Percentiles rank a stretch among this genome's conserved stretches.
phyloP scores from a whole-genome alignment of 1,140 invertebrate genomes.

The Drosophila ambigua region DNA sequence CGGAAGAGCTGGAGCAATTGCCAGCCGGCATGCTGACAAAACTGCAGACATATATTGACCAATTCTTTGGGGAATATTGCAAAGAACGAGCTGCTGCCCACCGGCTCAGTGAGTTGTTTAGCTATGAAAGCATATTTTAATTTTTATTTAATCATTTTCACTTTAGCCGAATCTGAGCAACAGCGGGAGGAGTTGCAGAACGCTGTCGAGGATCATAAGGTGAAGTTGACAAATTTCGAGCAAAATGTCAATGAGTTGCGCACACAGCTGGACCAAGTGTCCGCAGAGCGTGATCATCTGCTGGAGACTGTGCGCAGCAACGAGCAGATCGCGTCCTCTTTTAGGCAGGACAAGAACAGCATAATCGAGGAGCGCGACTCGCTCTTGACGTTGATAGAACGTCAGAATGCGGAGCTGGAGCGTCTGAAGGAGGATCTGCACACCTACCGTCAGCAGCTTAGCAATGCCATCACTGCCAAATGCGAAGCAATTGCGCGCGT shows the following conservation, averaged over 20 bases:
- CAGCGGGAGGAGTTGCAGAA: slow-evolving; percentile 86
- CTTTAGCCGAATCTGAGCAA: slow-evolving; percentile 85
- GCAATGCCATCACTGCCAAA: slow-evolving; percentile 89
- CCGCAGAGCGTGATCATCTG: slow-evolving; percentile 87
- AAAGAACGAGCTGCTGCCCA: too few relatives aligned
- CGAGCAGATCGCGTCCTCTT: slow-evolving; percentile 85
- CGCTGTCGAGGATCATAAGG: slow-evolving; percentile 87
- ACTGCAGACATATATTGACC: too few relatives aligned
- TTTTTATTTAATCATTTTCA: slow-evolving; percentile 1
- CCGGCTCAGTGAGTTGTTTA: neutral
- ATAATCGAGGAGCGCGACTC: slow-evolving; percentile 89
- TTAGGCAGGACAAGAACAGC: slow-evolving; percentile 86
- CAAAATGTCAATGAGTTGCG: slow-evolving; percentile 87
- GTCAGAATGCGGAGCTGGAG: slow-evolving; percentile 89
- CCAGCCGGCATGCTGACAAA: slow-evolving; percentile 44
- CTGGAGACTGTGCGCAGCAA: slow-evolving; percentile 85
- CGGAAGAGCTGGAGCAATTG: slow-evolving; percentile 53
- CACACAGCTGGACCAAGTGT: slow-evolving; percentile 86
- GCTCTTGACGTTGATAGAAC: slow-evolving; percentile 88
- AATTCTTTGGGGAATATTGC: too few relatives aligned
- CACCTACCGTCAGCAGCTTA: slow-evolving; percentile 88
- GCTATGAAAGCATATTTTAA: neutral
- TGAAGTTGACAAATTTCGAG: slow-evolving; percentile 87
- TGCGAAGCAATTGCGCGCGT: slow-evolving; percentile 91
- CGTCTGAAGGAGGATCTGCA: slow-evolving; percentile 87